phyloP scores from a whole-genome alignment of 2,113 vertebrate genomes.

The Gasterosteus aculeatus region DNA sequence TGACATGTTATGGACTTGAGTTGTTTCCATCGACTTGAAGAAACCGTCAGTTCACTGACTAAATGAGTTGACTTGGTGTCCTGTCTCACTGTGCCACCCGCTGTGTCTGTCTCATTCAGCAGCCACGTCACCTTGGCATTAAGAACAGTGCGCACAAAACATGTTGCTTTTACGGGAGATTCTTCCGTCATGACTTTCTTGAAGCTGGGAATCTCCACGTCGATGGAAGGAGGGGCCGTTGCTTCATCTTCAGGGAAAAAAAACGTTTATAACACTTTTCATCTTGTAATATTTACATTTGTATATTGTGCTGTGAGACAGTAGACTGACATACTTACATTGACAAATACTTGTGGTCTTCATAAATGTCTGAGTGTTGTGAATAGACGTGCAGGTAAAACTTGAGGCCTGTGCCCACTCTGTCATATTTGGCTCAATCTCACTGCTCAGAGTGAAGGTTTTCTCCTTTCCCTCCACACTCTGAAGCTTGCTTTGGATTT shows the following conservation, averaged over 20 bases:
- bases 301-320: neutral
- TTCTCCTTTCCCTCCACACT: fast-evolving
- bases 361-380: fast-evolving
- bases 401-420: conserved; percentile 27
- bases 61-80: neutral
- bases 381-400: conserved; percentile 57
- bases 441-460: conserved; percentile 55
- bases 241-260: conserved; percentile 37
- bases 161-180: conserved; percentile 12
- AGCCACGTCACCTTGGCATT: conserved; percentile 58
- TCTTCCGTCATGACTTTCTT: conserved; percentile 16
- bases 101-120: fast-evolving
- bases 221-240: conserved; percentile 16
- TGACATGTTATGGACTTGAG: conserved; percentile 51
- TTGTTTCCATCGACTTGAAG: conserved; percentile 24
- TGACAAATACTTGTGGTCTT: conserved; percentile 60
- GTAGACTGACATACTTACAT: conserved; percentile 56
- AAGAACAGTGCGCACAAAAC: conserved; percentile 50
- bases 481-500: neutral
- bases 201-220: conserved; percentile 55
- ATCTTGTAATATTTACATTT: too few relatives aligned
- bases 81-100: fast-evolving
- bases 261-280: neutral
- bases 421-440: conserved; percentile 34
- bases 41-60: conserved; percentile 31